Evolutionary conservation across 2,797 vertebrate genomes (phyloP).

Genomic region (Epinephelus awoara): DNA sequence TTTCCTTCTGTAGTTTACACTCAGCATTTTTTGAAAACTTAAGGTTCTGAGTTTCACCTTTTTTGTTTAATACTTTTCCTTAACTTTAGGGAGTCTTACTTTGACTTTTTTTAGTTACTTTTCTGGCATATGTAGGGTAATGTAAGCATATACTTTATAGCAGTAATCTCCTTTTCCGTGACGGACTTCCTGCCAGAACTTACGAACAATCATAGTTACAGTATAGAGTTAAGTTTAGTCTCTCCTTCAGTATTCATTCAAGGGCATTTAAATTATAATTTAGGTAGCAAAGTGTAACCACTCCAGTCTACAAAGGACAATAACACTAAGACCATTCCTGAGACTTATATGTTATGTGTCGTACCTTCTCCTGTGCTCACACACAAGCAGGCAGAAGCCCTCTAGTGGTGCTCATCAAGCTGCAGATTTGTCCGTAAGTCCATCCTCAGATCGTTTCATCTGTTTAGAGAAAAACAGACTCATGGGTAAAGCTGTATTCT

Average conservation of each 20-base stretch:
- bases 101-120: slow-evolving; percentile 11
- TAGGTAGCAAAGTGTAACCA: slow-evolving; percentile 1
- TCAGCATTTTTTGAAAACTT: background rate
- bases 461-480: slow-evolving; percentile 43
- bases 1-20: slow-evolving; percentile 52
- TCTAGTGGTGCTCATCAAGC: slow-evolving; percentile 14
- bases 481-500: slow-evolving; percentile 21
- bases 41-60: slow-evolving; percentile 36
- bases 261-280: slow-evolving; percentile 39
- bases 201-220: slow-evolving; percentile 38
- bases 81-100: slow-evolving; percentile 31
- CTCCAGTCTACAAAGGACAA: slow-evolving; percentile 3
- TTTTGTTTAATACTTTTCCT: slow-evolving; percentile 34
- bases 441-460: slow-evolving; percentile 27
- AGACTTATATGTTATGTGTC: slow-evolving; percentile 22
- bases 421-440: slow-evolving; percentile 15
- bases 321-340: slow-evolving; percentile 35
- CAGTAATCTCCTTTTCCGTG: slow-evolving; percentile 30
- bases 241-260: slow-evolving; percentile 37
- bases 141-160: slow-evolving; percentile 27
- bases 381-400: slow-evolving; percentile 25
- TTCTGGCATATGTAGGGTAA: slow-evolving; percentile 39
- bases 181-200: slow-evolving; percentile 51
- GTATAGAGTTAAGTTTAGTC: slow-evolving; percentile 8
- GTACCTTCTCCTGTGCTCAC: slow-evolving; percentile 29